Percentiles rank a stretch among this genome's conserved stretches.
These are phyloP conservation scores for Mycalesis mineus DNA, from an alignment of 2,888 invertebrate species.

Conservation along the genomic window DNA sequence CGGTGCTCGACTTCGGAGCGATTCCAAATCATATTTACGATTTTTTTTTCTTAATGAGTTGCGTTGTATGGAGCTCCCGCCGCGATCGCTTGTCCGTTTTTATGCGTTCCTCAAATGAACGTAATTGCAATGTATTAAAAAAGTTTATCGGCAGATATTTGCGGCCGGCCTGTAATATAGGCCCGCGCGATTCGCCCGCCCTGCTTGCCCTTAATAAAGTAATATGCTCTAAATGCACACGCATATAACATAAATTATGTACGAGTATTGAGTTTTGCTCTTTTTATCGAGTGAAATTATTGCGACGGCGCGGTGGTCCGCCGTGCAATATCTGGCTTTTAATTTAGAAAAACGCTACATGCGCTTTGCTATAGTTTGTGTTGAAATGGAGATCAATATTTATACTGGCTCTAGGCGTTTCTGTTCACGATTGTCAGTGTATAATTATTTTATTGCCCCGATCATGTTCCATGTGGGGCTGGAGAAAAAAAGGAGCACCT, in stretches of 20 bases:
- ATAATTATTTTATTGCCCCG: constrained; percentile 31
- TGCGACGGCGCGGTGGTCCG: constrained; percentile 73
- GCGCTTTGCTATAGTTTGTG: constrained; percentile 50
- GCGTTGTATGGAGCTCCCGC: constrained; percentile 53
- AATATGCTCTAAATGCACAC: constrained; percentile 75
- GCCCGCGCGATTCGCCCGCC: constrained; percentile 59
- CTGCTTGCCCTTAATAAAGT: constrained; percentile 73
- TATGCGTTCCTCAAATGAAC: constrained; percentile 62
- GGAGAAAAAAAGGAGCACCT: constrained; percentile 24
- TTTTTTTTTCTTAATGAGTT: constrained; percentile 50
- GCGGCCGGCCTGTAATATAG: constrained; percentile 49
- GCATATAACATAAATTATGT: constrained; percentile 73
- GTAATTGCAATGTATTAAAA: constrained; percentile 70
- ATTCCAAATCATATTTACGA: constrained; percentile 50
- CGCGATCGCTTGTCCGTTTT: constrained; percentile 54
- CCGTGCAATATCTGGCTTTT: constrained; percentile 61
- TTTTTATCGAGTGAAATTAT: constrained; percentile 72
- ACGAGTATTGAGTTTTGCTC: constrained; percentile 50
- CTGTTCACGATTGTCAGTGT: constrained; percentile 38
- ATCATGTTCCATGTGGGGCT: constrained; percentile 18
- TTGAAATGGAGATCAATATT: constrained; percentile 52
- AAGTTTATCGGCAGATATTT: constrained; percentile 60
- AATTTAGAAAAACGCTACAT: constrained; percentile 65
- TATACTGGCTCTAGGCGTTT: constrained; percentile 59
- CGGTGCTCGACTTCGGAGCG: constrained; percentile 45